phyloP scores from a whole-genome alignment of 1,140 invertebrate genomes.

The Drosophila tropicalis region DNA sequence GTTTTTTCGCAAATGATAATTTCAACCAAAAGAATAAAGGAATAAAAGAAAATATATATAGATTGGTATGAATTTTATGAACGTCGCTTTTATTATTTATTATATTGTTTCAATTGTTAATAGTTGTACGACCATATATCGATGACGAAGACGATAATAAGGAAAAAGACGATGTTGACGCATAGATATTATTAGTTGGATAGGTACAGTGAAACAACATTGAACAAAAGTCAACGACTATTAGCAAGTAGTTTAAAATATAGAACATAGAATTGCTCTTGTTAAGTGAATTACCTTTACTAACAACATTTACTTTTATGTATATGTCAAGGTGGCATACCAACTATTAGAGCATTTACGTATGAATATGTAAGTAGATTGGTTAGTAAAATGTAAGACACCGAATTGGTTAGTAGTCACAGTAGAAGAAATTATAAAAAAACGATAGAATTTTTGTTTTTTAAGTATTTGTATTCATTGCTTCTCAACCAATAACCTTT shows the following conservation, averaged over 20 bases:
- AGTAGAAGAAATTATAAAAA: constrained; percentile 10
- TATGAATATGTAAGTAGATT: constrained; percentile 25
- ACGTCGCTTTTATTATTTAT: constrained; percentile 42
- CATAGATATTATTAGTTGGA: constrained; percentile 47
- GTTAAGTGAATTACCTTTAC: constrained; percentile 4
- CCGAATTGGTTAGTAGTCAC: constrained; percentile 32
- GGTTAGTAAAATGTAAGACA: constrained; percentile 38
- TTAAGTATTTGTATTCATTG: not conserved
- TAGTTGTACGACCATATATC: constrained; percentile 41
- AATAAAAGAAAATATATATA: constrained; percentile 68
- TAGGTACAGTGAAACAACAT: constrained; percentile 53
- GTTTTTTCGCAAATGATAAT: constrained; percentile 45
- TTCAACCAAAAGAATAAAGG: constrained; percentile 43
- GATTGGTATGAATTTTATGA: constrained; percentile 61
- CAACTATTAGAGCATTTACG: constrained; percentile 38
- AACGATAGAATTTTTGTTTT: not conserved
- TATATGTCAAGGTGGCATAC: constrained; percentile 44
- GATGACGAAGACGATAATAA: constrained; percentile 52
- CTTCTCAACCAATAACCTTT: not conserved
- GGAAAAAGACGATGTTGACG: constrained; percentile 38
- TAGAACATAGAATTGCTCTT: not conserved
- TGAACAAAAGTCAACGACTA: constrained; percentile 32
- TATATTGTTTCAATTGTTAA: constrained; percentile 37
- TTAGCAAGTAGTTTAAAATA: too few species aligned
- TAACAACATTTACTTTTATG: constrained; percentile 47